Evolutionary conservation across 1,140 invertebrate genomes (phyloP), one percentile per base, ranked within the genome.

Genomic region (Diorhabda elongata): DNA sequence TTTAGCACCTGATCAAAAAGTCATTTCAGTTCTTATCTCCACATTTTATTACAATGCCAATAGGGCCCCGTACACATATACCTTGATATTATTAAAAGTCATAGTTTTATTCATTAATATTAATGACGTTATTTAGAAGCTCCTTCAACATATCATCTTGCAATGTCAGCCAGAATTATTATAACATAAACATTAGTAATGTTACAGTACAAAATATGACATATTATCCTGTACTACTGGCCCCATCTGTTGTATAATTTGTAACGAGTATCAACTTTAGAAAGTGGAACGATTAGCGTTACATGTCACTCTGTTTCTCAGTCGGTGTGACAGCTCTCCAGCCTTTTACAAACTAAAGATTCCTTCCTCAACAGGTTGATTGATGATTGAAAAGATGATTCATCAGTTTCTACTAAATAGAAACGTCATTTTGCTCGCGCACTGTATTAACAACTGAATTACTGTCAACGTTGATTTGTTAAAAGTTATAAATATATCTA

Each of bases 281-380:
- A 26, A n/a, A 52, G 47, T 52, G n/a, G 47, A 52, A 62, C 61
- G 42, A 62, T 62, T 62, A 62, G 61, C 61, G 26, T 52, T 52
- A 52, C 61, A n/a, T 62, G 61, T 62, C 61, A 62, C 61, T 62
- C 61, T 44, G 9, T 42, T 42, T 44, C 42, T 42, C 61, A 62
- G 44, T 6, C 61, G 47, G 47, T 52, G 47, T 4, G 47, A 52
- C 47, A 52, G 47, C 47, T 52, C 47, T 52, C 47, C 47, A 52
- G n/a, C 47, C 47, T 52, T 52, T 52, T 44, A 42, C 42, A 62
- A 62, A 62, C 43, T 62, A 44, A 62, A 62, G 61, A 62, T 62
- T 62, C 61, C 61, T 62, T 62, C 61, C 61, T 62, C 61, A 62
- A 62, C 61, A 62, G 44, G 61, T 62, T 62, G 61, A 62, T 62